phyloP scores from a whole-genome alignment of 2,888 invertebrate species.

The Rhynchonema sp. region DNA sequence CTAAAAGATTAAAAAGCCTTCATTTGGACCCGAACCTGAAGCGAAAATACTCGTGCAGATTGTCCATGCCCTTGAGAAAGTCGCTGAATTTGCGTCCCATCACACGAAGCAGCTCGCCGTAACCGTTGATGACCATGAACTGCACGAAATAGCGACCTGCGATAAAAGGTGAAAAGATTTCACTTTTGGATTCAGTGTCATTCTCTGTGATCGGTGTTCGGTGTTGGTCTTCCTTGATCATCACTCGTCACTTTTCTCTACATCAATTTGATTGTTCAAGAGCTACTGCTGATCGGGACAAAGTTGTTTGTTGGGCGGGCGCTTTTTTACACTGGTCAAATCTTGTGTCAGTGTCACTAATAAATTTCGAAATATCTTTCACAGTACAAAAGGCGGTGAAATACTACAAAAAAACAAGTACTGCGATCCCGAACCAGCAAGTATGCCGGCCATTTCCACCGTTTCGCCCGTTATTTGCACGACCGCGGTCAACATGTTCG shows the following conservation, averaged over 20 bases:
- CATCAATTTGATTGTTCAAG: too few species aligned
- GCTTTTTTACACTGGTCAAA: too few species aligned
- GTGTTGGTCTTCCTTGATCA: too few species aligned
- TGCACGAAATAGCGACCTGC: slow-evolving; percentile 17
- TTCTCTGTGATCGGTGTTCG: too few species aligned
- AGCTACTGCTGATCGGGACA: too few species aligned
- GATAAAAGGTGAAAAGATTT: too few species aligned
- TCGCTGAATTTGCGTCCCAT: slow-evolving; percentile 18
- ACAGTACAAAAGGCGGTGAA: neutral
- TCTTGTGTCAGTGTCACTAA: too few species aligned
- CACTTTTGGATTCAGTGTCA: too few species aligned
- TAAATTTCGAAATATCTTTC: too few species aligned
- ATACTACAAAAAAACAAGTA: neutral
- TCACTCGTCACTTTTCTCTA: too few species aligned
- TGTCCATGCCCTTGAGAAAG: slow-evolving; percentile 46
- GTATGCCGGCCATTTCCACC: slow-evolving; percentile 15
- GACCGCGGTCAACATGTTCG: slow-evolving; percentile 12
- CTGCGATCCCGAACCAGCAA: neutral
- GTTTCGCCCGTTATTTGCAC: slow-evolving; percentile 9
- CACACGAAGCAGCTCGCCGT: slow-evolving; percentile 17
- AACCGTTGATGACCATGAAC: slow-evolving; percentile 14
- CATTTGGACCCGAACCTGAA: slow-evolving; percentile 59
- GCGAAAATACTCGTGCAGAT: slow-evolving; percentile 85
- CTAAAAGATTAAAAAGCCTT: neutral
- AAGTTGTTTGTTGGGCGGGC: too few species aligned